These are phyloP conservation scores for Catocala nupta DNA, from an alignment of 2,888 invertebrate species.

Conservation along the genomic window DNA sequence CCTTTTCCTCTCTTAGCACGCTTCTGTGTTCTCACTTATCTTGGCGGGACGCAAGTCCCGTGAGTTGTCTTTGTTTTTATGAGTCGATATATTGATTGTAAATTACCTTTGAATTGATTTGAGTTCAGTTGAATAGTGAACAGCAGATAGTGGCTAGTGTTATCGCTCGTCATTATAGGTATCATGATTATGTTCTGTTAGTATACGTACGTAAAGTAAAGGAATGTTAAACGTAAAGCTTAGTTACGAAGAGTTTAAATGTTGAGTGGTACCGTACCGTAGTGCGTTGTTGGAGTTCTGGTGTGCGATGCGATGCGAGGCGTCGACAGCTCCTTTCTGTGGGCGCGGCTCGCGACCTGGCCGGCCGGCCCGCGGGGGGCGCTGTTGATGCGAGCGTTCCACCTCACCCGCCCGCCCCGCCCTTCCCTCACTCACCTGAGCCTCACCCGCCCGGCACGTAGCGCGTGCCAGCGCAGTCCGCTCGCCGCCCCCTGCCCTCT, in stretches of 20 bases:
- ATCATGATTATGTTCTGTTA: conserved; percentile 86
- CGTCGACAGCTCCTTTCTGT: conserved; percentile 76
- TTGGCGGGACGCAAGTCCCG: conserved; percentile 86
- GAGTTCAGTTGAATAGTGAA: conserved; percentile 85
- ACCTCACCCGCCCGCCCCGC: conserved; percentile 25
- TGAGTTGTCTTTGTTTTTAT: conserved; percentile 84
- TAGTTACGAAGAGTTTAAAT: conserved; percentile 83
- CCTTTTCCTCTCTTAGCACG: conserved; percentile 88
- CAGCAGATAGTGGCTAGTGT: conserved; percentile 87
- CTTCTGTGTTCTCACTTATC: conserved; percentile 88
- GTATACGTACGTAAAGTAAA: conserved; percentile 79
- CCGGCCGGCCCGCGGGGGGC: conserved; percentile 56
- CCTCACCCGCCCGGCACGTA: conserved; percentile 34
- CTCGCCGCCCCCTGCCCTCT: conserved; percentile 61
- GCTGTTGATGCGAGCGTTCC: conserved; percentile 64
- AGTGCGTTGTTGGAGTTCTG: conserved; percentile 84
- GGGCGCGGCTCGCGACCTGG: conserved; percentile 55
- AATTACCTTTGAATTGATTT: conserved; percentile 83
- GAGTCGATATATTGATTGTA: conserved; percentile 84
- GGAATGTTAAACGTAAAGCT: conserved; percentile 85
- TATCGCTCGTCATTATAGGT: conserved; percentile 86
- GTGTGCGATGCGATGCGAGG: conserved; percentile 69
- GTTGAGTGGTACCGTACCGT: conserved; percentile 86
- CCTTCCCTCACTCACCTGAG: too few relatives aligned
- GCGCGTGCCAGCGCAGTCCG: conserved; percentile 48